Evolutionary conservation across 2,888 invertebrate genomes (phyloP).

Genomic region (Tholera decimalis): DNA sequence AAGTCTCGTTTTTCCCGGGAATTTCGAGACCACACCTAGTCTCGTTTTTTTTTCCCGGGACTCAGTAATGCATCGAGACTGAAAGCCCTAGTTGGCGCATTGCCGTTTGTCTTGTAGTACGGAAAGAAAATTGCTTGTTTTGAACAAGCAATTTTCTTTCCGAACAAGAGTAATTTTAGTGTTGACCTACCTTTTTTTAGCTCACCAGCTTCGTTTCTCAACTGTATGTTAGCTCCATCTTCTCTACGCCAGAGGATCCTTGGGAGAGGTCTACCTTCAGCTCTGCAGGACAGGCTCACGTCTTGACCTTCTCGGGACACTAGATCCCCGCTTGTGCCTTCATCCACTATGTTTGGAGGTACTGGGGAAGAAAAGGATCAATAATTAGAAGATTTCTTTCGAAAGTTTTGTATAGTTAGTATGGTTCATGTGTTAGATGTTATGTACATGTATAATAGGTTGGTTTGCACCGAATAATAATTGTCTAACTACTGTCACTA

Average conservation of each 20-base stretch:
- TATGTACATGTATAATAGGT: background rate
- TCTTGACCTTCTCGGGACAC: constrained; percentile 94
- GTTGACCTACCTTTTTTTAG: constrained; percentile 83
- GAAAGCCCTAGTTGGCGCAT: too few relatives aligned
- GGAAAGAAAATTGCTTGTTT: too few relatives aligned
- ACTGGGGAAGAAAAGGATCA: constrained; percentile 89
- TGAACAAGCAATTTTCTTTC: too few relatives aligned
- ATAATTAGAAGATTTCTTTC: constrained; percentile 22
- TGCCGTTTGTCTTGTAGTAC: too few relatives aligned
- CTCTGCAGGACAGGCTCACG: constrained; percentile 94
- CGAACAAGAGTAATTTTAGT: too few relatives aligned
- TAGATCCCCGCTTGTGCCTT: constrained; percentile 95
- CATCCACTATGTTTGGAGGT: constrained; percentile 95
- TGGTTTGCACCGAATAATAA: background rate
- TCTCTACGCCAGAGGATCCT: constrained; percentile 92
- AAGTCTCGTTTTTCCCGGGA: too few relatives aligned
- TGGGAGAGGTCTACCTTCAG: constrained; percentile 94
- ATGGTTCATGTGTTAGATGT: background rate
- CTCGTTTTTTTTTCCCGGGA: too few relatives aligned
- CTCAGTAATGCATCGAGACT: too few relatives aligned
- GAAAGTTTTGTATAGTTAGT: too few relatives aligned
- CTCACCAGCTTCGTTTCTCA: constrained; percentile 87
- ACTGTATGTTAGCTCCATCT: constrained; percentile 91
- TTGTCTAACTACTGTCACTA: background rate
- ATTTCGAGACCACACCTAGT: too few relatives aligned